Base-by-base conservation (phyloP, 2,888 invertebrate genomes). In the Nyleta sp. region DNA sequence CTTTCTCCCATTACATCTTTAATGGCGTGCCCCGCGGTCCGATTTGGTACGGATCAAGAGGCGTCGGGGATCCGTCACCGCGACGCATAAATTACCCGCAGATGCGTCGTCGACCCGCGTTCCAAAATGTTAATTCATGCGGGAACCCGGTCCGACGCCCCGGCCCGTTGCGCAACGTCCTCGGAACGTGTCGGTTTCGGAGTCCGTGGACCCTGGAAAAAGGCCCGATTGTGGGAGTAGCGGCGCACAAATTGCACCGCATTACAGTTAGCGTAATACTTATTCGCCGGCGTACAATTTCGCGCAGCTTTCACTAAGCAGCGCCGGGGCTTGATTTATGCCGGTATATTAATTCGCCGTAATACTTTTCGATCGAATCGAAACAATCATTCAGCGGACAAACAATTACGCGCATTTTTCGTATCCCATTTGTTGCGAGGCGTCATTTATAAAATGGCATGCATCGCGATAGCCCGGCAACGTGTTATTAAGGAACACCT, bases 1-100 rank as follows among this genome's bases (percentile, higher is more conserved):
- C 78, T 72, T 78, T 73, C 73, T 57, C 78, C 64, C 57, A 57
- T 73, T 73, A 64, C 78, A 64, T 55, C 38, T 50, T 73, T 73
- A 59, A 78, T 53, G 40, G 70, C 31, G 3, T 52, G 64, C 31
- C 35, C 35, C 44, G 46, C 24, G 2, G 59, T 64, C 20, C 50
- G 50, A 73, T 73, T 73, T 57, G 62, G 55, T 31, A 42, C 60
- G 40, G 62, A 62, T 62, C 62, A 60, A 75, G 33, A 68, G 55
- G 68, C 55, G 46, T 57, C 40, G 53, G 18, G 15, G 44, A 75
- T 68, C 48, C 62, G 50, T 68, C 75, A 62, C 46, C 24, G 1
- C 18, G 40, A 11, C 55, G 50, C 64, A 75, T 64, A 75, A 70
- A 57, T 70, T 75, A 75, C 18, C 1, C 17, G 33, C 7, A 31